Percentiles rank a stretch among this genome's conserved stretches.
These are phyloP conservation scores for Scomber colias DNA, from an alignment of 2,113 vertebrate genomes.

Conservation along the genomic window DNA sequence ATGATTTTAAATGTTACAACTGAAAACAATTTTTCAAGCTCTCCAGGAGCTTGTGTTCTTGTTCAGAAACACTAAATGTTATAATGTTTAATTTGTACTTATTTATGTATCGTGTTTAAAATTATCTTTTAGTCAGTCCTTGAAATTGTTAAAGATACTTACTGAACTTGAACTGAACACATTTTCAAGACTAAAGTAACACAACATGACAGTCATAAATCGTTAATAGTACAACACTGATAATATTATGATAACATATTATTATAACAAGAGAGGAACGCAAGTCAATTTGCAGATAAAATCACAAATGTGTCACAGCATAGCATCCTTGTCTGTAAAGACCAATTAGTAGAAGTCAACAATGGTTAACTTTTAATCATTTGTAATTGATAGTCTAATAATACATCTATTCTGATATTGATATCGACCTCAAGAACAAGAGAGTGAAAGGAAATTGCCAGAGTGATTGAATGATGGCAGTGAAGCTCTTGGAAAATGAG, in stretches of 20 bases:
- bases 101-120: too few relatives aligned
- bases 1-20: too few relatives aligned
- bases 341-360: conserved; percentile 36
- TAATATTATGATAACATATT: conserved; percentile 18
- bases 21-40: too few relatives aligned
- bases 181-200: too few relatives aligned
- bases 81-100: too few relatives aligned
- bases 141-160: too few relatives aligned
- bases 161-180: too few relatives aligned
- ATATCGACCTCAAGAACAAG: conserved; percentile 50
- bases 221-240: neutral
- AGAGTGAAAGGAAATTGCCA: conserved; percentile 37
- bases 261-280: conserved; percentile 7
- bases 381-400: conserved; percentile 45
- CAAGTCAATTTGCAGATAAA: conserved; percentile 38
- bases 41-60: too few relatives aligned
- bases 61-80: too few relatives aligned
- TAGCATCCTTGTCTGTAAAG: conserved; percentile 15
- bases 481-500: conserved; percentile 49
- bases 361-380: conserved; percentile 60
- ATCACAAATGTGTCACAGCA: neutral
- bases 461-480: conserved; percentile 47
- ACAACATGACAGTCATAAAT: too few relatives aligned
- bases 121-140: too few relatives aligned
- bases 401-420: conserved; percentile 46